Base-by-base conservation (phyloP, 2,888 invertebrate genomes). In the Netelia virgata region DNA sequence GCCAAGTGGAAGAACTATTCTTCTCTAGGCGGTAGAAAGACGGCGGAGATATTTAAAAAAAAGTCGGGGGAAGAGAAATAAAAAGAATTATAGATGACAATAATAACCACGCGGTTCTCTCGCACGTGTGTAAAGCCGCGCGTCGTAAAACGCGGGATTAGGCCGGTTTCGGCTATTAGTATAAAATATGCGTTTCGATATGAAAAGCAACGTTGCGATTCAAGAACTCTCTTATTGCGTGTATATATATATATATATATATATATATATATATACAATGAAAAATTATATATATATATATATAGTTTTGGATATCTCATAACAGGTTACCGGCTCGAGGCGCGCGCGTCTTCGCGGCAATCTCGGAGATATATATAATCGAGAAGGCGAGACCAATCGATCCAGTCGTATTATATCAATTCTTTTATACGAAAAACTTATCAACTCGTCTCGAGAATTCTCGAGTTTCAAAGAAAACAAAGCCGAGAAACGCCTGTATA, bases 101-200 rank as follows among this genome's bases (percentile, higher is more conserved):
- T 87, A 86, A 86, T 77, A 81, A 83, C 75, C 70, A 57, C 55
- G 82, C 76, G 76, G 80, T 18, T 20, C 20, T 66, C 47, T 36
- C 69, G 53, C 74, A 68, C 50, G 75, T 76, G 64, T 53, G 69
- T 50, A 82, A 75, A 80, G 75, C 80, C 80, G 76, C 86, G 88
- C 83, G 81, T 90, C 91, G 89, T 91, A 91, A 91, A 91, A 85
- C 86, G 88, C 78, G 78, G 91, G 91, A 91, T 91, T 91, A 91
- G 88, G 87, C 86, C 84, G 87, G 89, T 90, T 90, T 90, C 89
- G 89, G 88, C 89, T 88, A 90, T 90, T 90, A 90, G 89, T 88
- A 87, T 90, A 88, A 91, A 88, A 89, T 91, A 91, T 90, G 88
- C 80, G 88, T 86, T 85, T 87, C 83, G 86, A 88, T 88, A 86